Evolutionary conservation across 2,888 invertebrate genomes (phyloP).

Genomic region (Desoria tigrina): DNA sequence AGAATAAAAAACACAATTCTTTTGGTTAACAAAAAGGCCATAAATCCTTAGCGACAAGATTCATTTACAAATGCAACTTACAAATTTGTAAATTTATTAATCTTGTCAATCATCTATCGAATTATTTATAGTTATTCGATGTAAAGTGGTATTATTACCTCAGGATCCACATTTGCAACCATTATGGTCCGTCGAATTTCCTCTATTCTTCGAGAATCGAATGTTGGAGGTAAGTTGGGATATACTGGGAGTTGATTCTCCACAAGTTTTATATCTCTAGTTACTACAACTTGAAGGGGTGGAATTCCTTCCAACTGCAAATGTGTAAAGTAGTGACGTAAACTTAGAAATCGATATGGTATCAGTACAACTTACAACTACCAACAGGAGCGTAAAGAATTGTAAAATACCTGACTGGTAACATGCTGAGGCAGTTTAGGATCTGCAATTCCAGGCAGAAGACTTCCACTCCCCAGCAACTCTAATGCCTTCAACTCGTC

Average conservation of each 20-base stretch:
- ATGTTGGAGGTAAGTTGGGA: constrained; percentile 83
- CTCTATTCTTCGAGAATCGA: constrained; percentile 87
- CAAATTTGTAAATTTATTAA: constrained; percentile 5
- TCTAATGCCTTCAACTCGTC: constrained; percentile 93
- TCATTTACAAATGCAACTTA: too few relatives aligned
- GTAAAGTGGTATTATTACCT: constrained; percentile 44
- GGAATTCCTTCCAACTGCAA: constrained; percentile 71
- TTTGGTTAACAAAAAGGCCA: too few relatives aligned
- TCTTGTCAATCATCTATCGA: background rate
- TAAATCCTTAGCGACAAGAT: too few relatives aligned
- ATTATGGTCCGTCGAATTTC: constrained; percentile 92
- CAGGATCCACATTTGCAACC: constrained; percentile 70
- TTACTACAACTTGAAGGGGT: constrained; percentile 81
- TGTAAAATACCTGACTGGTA: constrained; percentile 66
- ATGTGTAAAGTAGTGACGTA: constrained; percentile 19
- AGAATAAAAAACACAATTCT: too few relatives aligned
- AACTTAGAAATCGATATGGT: constrained; percentile 13
- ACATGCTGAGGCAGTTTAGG: constrained; percentile 88
- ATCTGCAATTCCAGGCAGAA: constrained; percentile 83
- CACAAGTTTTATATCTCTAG: constrained; percentile 84
- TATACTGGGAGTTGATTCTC: constrained; percentile 82
- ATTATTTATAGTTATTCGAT: background rate
- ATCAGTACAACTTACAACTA: constrained; percentile 3
- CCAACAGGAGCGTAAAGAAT: constrained; percentile 7
- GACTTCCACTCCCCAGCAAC: constrained; percentile 84